Base-by-base conservation (phyloP, 2,888 invertebrate genomes). In the Neria commutata region DNA sequence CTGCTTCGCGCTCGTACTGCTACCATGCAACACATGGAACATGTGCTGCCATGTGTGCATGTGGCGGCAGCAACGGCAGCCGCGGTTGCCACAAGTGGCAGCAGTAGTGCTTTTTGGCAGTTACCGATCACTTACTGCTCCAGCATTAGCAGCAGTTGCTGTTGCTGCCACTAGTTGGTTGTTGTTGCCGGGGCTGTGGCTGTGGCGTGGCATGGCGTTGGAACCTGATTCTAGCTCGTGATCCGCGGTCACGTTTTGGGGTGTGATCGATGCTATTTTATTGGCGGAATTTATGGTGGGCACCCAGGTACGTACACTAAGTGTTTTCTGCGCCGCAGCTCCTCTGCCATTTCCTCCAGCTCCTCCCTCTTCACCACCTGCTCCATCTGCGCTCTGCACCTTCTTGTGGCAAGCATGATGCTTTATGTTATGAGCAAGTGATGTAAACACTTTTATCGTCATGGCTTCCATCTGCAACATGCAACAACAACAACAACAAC, bases 191-290 rank as follows among this genome's bases (percentile, higher is more conserved):
- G n/a, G 46, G 23, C 33, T 33, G 6, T 21, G 40, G 47, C 45
- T 47, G 33, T 52, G 10, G n/a, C 11, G 21, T 42, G 42, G 17
- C 6, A 4, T 6, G 17, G 42, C 14, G 21, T 58, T 63, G 65
- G 63, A 66, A 65, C 65, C 66, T 66, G 67, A 64, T 66, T 67
- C 58, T 61, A 57, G 58, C 63, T 74, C 76, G 76, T 76, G 76
- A 76, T 75, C 70, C 67, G 61, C 64, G 69, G 74, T 76, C 76
- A 76, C 76, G 76, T 76, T 76, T 76, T 69, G 72, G 76, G 76
- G 76, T 76, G 76, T 76, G 76, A 76, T 76, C 76, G 71, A 68
- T 72, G 74, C 74, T 74, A 73, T 73, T 75, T 76, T 76, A 75
- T 76, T 76, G 74, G 74, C 68, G 71, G 72, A 75, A 74, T 76